Percentiles rank a stretch among this genome's conserved stretches.
These are phyloP conservation scores for Rissa tridactyla DNA, from an alignment of 2,113 vertebrate species.

Conservation along the genomic window DNA sequence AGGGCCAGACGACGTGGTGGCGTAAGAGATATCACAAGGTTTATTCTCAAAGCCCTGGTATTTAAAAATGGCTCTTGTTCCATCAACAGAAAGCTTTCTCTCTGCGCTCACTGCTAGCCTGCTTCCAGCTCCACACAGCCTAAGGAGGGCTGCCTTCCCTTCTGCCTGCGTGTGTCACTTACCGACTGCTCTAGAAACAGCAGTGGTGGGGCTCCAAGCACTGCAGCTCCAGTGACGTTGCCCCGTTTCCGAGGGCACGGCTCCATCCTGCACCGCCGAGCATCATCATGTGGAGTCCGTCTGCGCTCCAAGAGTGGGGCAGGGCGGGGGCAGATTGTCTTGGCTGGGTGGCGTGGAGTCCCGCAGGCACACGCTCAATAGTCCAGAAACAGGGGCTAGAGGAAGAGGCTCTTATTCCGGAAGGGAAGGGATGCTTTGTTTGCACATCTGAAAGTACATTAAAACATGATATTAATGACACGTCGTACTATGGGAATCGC, in stretches of 20 bases:
- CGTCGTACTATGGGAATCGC: neutral
- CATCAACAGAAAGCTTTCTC: neutral
- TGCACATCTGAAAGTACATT: conserved; percentile 23
- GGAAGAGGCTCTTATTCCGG: conserved; percentile 53
- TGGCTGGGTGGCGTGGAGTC: neutral
- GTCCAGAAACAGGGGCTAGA: conserved; percentile 76
- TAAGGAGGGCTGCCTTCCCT: neutral
- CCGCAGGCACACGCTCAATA: neutral
- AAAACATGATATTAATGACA: neutral
- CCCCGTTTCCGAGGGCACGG: neutral
- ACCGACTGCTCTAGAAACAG: neutral
- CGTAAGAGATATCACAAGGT: neutral
- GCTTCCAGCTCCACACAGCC: neutral
- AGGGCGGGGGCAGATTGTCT: neutral
- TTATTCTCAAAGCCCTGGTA: neutral
- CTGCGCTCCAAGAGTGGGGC: conserved; percentile 72
- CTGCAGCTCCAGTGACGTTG: neutral
- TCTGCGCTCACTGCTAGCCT: neutral
- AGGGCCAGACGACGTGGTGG: neutral
- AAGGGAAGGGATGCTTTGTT: neutral
- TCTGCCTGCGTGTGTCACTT: neutral
- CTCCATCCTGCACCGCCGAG: neutral
- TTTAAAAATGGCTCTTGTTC: neutral
- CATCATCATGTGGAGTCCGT: conserved; percentile 22
- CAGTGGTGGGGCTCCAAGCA: neutral